phyloP scores from a whole-genome alignment of 2,888 invertebrate genomes.

The Drosophila phalerata region DNA sequence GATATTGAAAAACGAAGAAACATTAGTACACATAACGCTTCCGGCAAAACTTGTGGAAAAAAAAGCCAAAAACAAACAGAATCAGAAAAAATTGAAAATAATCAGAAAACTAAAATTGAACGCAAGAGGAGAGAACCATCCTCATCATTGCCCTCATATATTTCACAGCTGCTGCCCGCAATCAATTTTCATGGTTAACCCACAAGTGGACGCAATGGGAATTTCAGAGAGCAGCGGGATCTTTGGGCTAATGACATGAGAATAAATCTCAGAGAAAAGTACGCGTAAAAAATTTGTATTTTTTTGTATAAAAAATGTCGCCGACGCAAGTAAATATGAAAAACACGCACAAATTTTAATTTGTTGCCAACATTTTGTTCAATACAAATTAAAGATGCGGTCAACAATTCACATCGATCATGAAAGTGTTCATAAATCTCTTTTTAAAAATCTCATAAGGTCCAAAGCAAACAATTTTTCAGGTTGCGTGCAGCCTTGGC shows the following conservation, averaged over 20 bases:
- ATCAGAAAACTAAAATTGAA: constrained; percentile 17
- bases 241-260: constrained; percentile 15
- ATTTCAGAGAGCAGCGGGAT: constrained; percentile 52
- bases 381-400: constrained; percentile 49
- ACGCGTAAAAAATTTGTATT: constrained; percentile 34
- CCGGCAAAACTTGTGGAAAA: constrained; percentile 65
- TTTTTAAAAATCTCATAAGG: constrained; percentile 15
- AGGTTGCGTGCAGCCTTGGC: constrained; percentile 44
- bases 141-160: constrained; percentile 18
- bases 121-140: constrained; percentile 14
- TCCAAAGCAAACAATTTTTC: constrained; percentile 36
- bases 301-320: constrained; percentile 33
- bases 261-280: constrained; percentile 52
- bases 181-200: constrained; percentile 81
- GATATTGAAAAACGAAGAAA: constrained; percentile 58
- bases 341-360: constrained; percentile 61
- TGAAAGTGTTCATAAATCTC: constrained; percentile 54
- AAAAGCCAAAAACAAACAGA: constrained; percentile 13
- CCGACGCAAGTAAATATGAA: constrained; percentile 55
- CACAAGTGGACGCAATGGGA: constrained; percentile 36
- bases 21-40: constrained; percentile 64
- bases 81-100: constrained; percentile 1
- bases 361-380: constrained; percentile 52
- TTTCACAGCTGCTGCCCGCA: constrained; percentile 72
- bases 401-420: constrained; percentile 43